Percentiles rank a stretch among this genome's conserved stretches.
phyloP scores from a whole-genome alignment of 2,113 vertebrate genomes.

The Apus apus region DNA sequence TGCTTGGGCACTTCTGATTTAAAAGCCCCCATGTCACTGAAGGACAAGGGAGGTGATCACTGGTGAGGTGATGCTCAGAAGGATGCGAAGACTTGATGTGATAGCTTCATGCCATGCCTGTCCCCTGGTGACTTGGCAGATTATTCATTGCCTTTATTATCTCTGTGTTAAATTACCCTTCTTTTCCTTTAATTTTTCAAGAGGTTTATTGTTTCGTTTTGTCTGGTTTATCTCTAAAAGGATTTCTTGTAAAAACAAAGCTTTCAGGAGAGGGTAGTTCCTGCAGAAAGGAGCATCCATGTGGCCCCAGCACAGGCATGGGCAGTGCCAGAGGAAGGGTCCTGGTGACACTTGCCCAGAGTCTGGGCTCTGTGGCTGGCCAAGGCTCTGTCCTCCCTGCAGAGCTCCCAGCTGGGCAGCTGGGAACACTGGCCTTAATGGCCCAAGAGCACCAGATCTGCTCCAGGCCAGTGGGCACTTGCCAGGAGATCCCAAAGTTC shows the following conservation, averaged over 20 bases:
- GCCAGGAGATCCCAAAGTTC: background rate
- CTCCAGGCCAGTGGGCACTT: background rate
- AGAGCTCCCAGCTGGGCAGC: background rate
- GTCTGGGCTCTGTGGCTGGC: background rate
- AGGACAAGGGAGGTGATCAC: background rate
- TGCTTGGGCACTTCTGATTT: background rate
- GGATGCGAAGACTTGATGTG: background rate
- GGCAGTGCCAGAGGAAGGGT: background rate
- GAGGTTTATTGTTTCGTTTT: background rate
- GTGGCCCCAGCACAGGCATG: background rate
- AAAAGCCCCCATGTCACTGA: rapidly evolving
- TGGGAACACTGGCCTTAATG: background rate
- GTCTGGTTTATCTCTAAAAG: background rate
- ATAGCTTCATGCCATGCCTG: background rate
- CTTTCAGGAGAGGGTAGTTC: background rate
- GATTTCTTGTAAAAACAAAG: background rate
- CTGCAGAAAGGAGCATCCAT: background rate
- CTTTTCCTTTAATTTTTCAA: background rate
- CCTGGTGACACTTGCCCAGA: too few relatives aligned
- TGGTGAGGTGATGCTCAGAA: background rate
- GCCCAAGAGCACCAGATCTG: background rate
- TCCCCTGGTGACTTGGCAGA: background rate
- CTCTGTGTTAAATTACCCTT: slow-evolving; percentile 2
- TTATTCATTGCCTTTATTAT: slow-evolving; percentile 34
- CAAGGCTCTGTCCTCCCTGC: too few relatives aligned